These are phyloP conservation scores for Ophion slaviceki DNA, from an alignment of 2,888 invertebrate genomes.

Conservation along the genomic window DNA sequence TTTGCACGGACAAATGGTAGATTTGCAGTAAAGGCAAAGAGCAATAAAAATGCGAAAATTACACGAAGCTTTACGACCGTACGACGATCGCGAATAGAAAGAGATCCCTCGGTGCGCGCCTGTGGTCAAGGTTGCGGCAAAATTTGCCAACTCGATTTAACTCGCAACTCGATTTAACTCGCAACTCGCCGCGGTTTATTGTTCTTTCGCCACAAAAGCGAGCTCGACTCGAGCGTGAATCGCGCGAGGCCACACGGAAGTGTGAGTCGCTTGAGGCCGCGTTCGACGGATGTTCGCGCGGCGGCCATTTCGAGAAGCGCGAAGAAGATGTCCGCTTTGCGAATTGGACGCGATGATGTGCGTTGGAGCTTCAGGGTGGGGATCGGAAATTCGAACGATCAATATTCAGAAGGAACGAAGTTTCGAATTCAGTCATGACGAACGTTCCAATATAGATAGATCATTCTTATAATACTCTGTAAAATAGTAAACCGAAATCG, in stretches of 20 bases:
- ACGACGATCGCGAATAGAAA: slow-evolving; percentile 16
- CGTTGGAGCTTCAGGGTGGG: not conserved
- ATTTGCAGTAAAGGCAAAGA: too few species aligned
- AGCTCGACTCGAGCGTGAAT: slow-evolving; percentile 8
- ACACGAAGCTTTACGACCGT: slow-evolving; percentile 15
- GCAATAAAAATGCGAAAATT: slow-evolving; percentile 13
- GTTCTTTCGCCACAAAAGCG: slow-evolving; percentile 29
- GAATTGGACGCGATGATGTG: not conserved
- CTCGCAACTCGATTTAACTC: slow-evolving; percentile 13
- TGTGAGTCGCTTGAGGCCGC: slow-evolving; percentile 7
- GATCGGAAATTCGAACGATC: too few species aligned
- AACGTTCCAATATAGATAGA: too few species aligned
- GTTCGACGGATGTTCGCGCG: not conserved
- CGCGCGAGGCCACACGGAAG: slow-evolving; percentile 41
- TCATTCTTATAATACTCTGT: too few species aligned
- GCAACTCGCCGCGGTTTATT: slow-evolving; percentile 21
- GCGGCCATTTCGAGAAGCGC: slow-evolving; percentile 11
- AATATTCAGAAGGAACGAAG: too few species aligned
- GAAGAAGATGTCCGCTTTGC: not conserved
- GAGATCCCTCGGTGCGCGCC: not conserved
- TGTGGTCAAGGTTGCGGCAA: slow-evolving; percentile 37
- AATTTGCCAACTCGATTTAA: slow-evolving; percentile 24
- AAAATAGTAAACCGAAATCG: too few species aligned
- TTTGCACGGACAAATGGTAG: not conserved
- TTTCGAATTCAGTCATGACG: too few species aligned